Evolutionary conservation across 53 echinoderm and acorn worm species (phyloP), one percentile per base, ranked within the genome.

Genomic region (Holothuria leucospilota): DNA sequence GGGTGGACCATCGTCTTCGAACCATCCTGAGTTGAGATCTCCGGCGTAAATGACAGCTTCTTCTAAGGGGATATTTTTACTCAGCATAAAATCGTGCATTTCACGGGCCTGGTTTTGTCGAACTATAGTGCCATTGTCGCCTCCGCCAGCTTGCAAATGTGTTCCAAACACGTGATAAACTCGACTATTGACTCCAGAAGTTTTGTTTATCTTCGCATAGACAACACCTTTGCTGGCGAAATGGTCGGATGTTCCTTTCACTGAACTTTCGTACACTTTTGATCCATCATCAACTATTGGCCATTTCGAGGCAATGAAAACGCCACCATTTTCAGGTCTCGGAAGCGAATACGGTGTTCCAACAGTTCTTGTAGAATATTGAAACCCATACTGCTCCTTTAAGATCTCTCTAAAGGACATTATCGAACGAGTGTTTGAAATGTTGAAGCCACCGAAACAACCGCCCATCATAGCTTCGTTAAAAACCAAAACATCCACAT

Each of bases 381-480:
- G 29, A 69, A 94, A 96, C 2, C 96, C 96, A 69, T 93, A 85
- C 24, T 96, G 87, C 23, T 62, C 59, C 16, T 18, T 30, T 16
- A 96, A 59, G 65, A 96, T 91, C 49, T 94, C 90, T 58, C 96
- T 71, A 71, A 88, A 69, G 15, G 91, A 90, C 39, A 96, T 81
- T 24, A 80, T 68, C 41, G 90, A 90, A 20, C 82, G 81, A 28
- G 69, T 81, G 73, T 81, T 71, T 51, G 82, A 77, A 28, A 87
- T 66, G 64, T 95, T 90, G 85, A 64, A 88, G 1, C 89, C 84
- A 11, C 91, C 77, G 66, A 96, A 91, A 51, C 94, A 96, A 18
- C 96, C 96, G 14, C 96, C 96, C 93, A 93, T 96, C 79, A 96
- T 92, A 15, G 93, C 91, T 79, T 96, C 96, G 40, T 94, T 88